Evolutionary conservation across 2,888 invertebrate species (phyloP).

Genomic region (Criorhina ranunculi): DNA sequence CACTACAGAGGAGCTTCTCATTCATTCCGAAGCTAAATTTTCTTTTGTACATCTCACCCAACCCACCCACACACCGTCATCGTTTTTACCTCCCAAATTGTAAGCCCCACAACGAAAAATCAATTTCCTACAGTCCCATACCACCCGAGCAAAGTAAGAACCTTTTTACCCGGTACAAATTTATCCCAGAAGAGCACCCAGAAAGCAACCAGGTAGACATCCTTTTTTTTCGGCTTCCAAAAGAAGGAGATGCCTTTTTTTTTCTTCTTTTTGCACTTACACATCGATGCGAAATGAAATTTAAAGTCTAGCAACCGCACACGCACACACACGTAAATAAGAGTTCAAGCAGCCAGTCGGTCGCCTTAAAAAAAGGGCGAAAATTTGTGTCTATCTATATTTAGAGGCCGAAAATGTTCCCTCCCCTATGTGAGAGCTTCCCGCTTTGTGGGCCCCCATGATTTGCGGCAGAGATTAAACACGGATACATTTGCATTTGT

Average conservation of each 20-base stretch:
- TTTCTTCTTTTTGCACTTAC: conserved; percentile 26
- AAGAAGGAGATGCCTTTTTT: conserved; percentile 23
- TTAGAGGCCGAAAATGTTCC: conserved; percentile 48
- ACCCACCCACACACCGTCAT: background rate
- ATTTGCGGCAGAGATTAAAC: conserved; percentile 64
- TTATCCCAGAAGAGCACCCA: conserved; percentile 57
- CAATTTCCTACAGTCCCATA: conserved; percentile 45
- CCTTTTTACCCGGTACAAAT: conserved; percentile 40
- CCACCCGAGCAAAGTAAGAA: conserved; percentile 4
- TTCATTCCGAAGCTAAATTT: background rate
- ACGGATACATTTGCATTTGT: conserved; percentile 57
- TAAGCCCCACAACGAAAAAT: conserved; percentile 55
- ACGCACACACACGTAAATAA: conserved; percentile 6
- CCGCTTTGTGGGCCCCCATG: conserved; percentile 22
- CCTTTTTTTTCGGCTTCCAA: conserved; percentile 42
- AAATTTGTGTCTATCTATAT: conserved; percentile 49
- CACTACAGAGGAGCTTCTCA: conserved; percentile 13
- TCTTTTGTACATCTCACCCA: background rate
- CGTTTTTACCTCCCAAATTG: conserved; percentile 6
- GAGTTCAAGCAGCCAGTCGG: conserved; percentile 38
- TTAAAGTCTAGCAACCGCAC: conserved; percentile 41
- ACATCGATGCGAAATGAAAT: conserved; percentile 24
- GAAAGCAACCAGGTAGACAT: conserved; percentile 66
- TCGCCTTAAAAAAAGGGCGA: conserved; percentile 44
- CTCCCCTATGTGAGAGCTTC: conserved; percentile 42